phyloP scores from a whole-genome alignment of 1,140 invertebrate species.

The Heliothis subflexa region DNA sequence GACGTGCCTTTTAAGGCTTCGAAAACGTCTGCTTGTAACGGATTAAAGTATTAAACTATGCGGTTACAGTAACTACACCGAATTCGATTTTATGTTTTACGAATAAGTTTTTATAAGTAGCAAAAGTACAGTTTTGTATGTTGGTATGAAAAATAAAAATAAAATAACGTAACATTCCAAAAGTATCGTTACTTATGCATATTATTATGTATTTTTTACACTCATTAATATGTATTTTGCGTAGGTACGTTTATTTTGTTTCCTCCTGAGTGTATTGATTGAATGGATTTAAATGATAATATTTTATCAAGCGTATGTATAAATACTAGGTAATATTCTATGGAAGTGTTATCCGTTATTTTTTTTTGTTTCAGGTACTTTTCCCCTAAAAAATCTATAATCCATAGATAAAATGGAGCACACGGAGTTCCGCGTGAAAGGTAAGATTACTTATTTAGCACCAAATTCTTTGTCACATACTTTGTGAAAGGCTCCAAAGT shows the following conservation, averaged over 20 bases:
- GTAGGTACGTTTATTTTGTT: too few relatives aligned
- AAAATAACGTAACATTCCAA: too few relatives aligned
- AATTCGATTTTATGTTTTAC: neutral
- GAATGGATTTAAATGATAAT: too few relatives aligned
- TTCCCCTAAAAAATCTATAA: neutral
- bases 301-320: too few relatives aligned
- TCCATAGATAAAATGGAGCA: neutral
- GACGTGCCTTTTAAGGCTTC: neutral
- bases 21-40: neutral
- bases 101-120: neutral
- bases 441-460: neutral
- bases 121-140: too few relatives aligned
- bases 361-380: conserved; percentile 6
- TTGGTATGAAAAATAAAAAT: too few relatives aligned
- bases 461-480: neutral
- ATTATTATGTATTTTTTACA: too few relatives aligned
- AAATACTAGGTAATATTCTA: too few relatives aligned
- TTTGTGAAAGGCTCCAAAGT: too few relatives aligned
- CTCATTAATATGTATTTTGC: too few relatives aligned
- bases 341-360: neutral
- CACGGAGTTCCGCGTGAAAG: conserved; percentile 2
- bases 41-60: neutral
- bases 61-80: conserved; percentile 1
- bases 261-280: too few relatives aligned
- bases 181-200: too few relatives aligned